Evolutionary conservation across 2,888 invertebrate species (phyloP).

Genomic region (Erynnis tages): DNA sequence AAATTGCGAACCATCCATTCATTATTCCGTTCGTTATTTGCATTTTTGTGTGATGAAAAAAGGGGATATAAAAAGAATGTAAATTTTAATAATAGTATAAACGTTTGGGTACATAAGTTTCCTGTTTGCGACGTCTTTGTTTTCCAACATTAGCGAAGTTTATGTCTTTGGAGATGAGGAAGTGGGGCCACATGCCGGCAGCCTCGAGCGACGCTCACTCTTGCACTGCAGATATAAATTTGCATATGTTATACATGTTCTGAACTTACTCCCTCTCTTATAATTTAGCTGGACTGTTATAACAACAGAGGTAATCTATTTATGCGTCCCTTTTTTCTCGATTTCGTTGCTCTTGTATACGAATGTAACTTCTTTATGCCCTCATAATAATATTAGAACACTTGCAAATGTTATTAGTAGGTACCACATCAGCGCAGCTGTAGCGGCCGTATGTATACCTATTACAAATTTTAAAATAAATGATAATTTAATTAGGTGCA

Average conservation of each 20-base stretch:
- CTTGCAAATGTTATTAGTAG: no score
- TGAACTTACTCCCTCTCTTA: constrained; percentile 48
- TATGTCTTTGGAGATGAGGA: constrained; percentile 40
- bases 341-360: constrained; percentile 14
- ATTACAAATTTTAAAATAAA: no score
- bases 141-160: constrained; percentile 40
- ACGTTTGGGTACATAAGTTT: no score
- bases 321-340: constrained; percentile 23
- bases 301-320: constrained; percentile 24
- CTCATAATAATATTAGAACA: no score
- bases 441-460: no score
- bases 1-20: no score
- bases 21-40: no score
- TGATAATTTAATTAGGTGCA: no score
- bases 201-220: constrained; percentile 43
- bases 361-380: neutral
- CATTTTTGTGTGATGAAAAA: no score
- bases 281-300: constrained; percentile 45
- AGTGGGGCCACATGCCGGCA: constrained; percentile 34
- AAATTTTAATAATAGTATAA: no score
- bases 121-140: constrained; percentile 40
- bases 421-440: no score
- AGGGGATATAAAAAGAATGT: no score
- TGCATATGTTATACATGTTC: constrained; percentile 50
- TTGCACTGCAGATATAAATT: constrained; percentile 45